Evolutionary conservation across 2,888 invertebrate genomes (phyloP), one percentile per base, ranked within the genome.

Genomic region (Cheilosia vulpina): DNA sequence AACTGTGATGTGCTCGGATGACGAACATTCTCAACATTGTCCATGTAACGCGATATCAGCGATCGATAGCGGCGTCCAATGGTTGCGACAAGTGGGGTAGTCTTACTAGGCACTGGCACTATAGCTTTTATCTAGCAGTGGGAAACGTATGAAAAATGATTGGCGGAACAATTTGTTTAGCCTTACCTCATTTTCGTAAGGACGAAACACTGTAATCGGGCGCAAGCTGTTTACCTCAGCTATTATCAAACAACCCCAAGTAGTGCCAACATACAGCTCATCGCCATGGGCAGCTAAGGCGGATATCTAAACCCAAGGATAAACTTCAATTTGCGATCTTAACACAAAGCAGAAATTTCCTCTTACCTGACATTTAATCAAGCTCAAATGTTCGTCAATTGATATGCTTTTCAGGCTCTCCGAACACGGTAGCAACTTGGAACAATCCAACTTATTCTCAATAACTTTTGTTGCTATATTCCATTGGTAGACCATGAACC

Each of bases 181-280:
- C 13, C 7, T 93, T 34, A 96, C 96, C 92, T 97, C 96, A 88
- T 96, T 96, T 91, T 97, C 96, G 90, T 97, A 97, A 0, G 98
- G 97, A 47, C 98, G 94, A 93, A 98, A 98, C n/a, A 98, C 96
- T 4, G 97, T 97, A 77, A 98, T 95, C 0, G 98, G 98, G 2
- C 97, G 93, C 88, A 98, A 93, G 0, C 96, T 94, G 75, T 94
- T 93, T 19, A 96, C 94, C 91, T 98, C 98, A 0, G 97, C 97
- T 6, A 98, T 96, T 68, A 99, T 96, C 57, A 99, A 93, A 91
- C 98, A 98, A 27, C 99, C 99, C 96, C 97, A 97, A 7, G 97
- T 97, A 0, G 99, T 99, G 57, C 99, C 99, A 83, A 97, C 96
- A 91, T 97, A 98, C 50, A 98, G 93, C 89, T 96, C 95, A 38